Conservation (phyloP, 2,888 invertebrate species). For the Teleiodes luculella region DNA sequence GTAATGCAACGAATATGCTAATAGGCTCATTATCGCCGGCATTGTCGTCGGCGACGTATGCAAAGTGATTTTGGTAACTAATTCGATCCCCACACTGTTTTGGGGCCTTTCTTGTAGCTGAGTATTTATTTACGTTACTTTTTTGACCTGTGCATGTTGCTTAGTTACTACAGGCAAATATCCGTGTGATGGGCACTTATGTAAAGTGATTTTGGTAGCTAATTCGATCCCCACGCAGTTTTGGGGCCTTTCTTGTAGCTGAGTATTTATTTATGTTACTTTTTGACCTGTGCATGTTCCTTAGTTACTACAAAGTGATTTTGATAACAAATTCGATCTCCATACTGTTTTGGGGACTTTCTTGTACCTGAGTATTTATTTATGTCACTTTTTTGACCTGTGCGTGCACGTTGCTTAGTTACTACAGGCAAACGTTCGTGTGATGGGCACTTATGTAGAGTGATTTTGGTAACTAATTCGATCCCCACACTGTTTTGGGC, state of each 20-base stretch:
- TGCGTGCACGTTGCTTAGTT: too few species aligned
- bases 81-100: constrained; percentile 35
- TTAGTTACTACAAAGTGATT: constrained; percentile 51
- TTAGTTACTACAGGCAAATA: too few species aligned
- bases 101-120: constrained; percentile 3
- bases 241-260: constrained; percentile 5
- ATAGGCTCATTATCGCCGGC: constrained; percentile 56
- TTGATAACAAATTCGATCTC: constrained; percentile 49
- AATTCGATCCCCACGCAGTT: constrained; percentile 36
- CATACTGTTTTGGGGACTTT: constrained; percentile 17
- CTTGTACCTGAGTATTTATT: neutral
- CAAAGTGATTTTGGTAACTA: constrained; percentile 56
- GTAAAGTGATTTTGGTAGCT: constrained; percentile 57
- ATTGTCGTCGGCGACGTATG: constrained; percentile 47
- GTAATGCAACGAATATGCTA: constrained; percentile 68
- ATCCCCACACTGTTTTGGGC: constrained; percentile 26
- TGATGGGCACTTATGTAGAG: constrained; percentile 54
- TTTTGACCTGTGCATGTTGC: too few species aligned
- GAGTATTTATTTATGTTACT: too few species aligned
- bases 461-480: constrained; percentile 55
- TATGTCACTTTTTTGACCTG: too few species aligned
- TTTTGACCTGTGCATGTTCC: too few species aligned
- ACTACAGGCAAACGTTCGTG: too few species aligned
- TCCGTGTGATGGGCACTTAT: too few species aligned
- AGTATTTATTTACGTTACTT: too few species aligned